Base-by-base conservation (phyloP, 2,888 invertebrate species). In the Zootermopsis nevadensis region DNA sequence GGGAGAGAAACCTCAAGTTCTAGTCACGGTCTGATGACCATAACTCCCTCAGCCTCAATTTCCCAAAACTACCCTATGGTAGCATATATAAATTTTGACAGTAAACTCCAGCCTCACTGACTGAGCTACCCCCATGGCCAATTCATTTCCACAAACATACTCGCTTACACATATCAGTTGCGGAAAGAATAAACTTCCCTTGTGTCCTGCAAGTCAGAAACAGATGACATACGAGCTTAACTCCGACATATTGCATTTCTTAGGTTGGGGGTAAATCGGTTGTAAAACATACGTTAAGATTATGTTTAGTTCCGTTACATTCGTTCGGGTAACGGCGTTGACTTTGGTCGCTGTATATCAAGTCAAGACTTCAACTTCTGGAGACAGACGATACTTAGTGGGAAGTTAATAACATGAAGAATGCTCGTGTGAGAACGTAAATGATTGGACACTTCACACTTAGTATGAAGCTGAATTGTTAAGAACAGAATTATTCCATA, bases 121-220 rank as follows among this genome's bases (percentile, higher is more conserved):
- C 38, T 48, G 48, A 15, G 19, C 48, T 48, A 66, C 27, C 60
- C 79, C 66, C n/a, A 2, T n/a, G 60, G 66, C 79, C 79, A 79
- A 79, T 79, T 79, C 79, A 79, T 66, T 79, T 79, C 79, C 79
- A 79, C 60, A 79, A 66, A 79, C 60, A 55, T 79, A 55, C 66
- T 35, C 66, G 66, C n/a, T n/a, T 79, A 38, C 55, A 77, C 77
- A 82, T 82, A 82, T 82, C 82, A 82, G 60, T 76, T 82, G 82
- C 60, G 77, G 33, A 4, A 31, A 55, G 82, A 19, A 6, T 8
- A 66, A 42, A 55, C 4, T 12, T 0, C 22, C 31, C 27, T 7
- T 35, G 35, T 42, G 27, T 55, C 60, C 38, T 33, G 35, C 60
- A 74, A 77, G 76, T 77, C 82, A 76, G 60, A 55, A 82, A 76